Conservation (phyloP, 2,113 vertebrate genomes). For the Ellobius talpinus region DNA sequence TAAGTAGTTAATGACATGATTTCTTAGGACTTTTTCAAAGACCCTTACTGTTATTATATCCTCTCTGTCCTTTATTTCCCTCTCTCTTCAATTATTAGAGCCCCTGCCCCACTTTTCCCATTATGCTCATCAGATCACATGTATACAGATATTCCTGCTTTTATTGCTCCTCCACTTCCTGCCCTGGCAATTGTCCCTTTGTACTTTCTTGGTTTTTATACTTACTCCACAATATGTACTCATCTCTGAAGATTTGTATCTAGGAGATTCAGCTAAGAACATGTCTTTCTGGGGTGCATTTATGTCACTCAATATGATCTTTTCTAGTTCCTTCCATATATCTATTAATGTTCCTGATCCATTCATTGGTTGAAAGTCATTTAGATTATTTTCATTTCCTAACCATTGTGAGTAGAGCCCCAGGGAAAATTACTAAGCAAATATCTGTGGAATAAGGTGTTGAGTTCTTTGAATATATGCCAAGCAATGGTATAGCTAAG, state of each 20-base stretch:
- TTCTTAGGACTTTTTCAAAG: neutral
- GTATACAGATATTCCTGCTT: neutral
- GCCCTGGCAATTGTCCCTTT: neutral
- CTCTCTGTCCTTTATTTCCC: neutral
- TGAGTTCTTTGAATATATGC: neutral
- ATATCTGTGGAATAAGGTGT: neutral
- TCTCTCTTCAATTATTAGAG: neutral
- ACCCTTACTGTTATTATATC: neutral
- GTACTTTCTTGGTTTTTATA: neutral
- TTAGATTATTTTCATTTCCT: neutral
- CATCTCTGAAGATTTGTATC: neutral
- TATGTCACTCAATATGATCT: neutral
- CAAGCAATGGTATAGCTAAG: neutral
- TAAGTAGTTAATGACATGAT: neutral
- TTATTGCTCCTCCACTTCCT: neutral
- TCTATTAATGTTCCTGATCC: neutral
- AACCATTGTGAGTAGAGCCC: neutral
- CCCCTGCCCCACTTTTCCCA: neutral
- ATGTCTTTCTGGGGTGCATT: neutral
- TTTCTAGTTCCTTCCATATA: neutral
- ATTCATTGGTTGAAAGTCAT: neutral
- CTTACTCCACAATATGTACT: neutral
- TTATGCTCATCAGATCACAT: neutral
- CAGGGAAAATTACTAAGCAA: neutral
- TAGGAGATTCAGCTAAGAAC: neutral